phyloP scores from a whole-genome alignment of 1,140 invertebrate species.

The Lethrus apterus region DNA sequence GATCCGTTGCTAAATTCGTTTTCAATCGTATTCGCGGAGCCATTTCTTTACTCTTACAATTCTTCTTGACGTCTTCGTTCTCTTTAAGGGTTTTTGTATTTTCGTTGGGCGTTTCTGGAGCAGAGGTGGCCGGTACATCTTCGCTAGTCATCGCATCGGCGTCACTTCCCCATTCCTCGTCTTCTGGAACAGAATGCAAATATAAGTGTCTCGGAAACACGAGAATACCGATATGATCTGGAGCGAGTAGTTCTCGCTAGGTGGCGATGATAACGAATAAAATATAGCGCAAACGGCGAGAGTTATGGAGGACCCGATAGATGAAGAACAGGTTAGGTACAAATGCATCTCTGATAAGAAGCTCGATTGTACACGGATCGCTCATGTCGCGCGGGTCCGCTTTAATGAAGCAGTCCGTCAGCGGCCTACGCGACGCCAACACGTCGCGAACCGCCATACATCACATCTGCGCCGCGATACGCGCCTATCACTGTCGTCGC shows the following conservation, averaged over 20 bases:
- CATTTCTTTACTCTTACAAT: conserved; percentile 41
- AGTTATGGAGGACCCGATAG: conserved; percentile 10
- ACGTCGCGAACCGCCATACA: conserved; percentile 19
- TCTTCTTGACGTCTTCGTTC: conserved; percentile 34
- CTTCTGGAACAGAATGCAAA: conserved; percentile 38
- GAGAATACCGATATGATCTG: conserved; percentile 12
- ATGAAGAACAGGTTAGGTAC: conserved; percentile 34
- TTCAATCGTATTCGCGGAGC: conserved; percentile 67
- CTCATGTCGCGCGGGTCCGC: conserved; percentile 26
- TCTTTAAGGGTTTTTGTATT: no score
- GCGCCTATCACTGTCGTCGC: conserved; percentile 18
- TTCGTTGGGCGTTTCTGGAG: conserved; percentile 29
- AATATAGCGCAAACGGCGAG: conserved; percentile 8
- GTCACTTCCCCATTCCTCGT: conserved; percentile 53
- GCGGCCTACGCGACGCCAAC: conserved; percentile 28
- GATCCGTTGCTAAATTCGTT: conserved; percentile 69
- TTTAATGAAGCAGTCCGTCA: conserved; percentile 40
- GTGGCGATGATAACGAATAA: no score
- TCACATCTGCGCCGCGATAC: conserved; percentile 26
- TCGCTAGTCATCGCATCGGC: conserved; percentile 44
- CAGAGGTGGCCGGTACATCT: conserved; percentile 22
- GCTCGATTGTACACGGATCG: conserved; percentile 31
- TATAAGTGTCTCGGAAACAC: conserved; percentile 8
- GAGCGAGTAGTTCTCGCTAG: conserved; percentile 6
- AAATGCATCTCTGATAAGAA: conserved; percentile 37